Base-by-base conservation (phyloP, 2,113 vertebrate genomes). In the Platichthys stellatus region DNA sequence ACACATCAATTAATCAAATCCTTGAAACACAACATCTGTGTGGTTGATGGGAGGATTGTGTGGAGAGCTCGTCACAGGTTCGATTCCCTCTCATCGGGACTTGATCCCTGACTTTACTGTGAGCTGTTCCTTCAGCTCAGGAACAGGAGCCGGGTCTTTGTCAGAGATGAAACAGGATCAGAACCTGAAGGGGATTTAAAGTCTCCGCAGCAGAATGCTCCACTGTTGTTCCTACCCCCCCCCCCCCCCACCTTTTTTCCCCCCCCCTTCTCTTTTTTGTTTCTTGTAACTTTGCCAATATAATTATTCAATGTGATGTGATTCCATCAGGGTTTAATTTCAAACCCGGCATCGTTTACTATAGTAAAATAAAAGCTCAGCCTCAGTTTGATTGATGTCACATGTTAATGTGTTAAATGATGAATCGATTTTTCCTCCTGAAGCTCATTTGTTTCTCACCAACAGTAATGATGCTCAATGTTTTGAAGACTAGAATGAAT, bases 111-210 rank as follows among this genome's bases (percentile, higher is more conserved):
- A 61, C 64, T 12, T 8, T 40, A 14, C 53, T n/a, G 60, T 43
- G 69, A 70, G 56, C 35, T 31, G 23, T 24, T n/a, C 18, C 23
- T 66, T 71, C 62, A 15, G 31, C 61, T 60, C 4, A 57, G 54
- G 26, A 23, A 56, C 18, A 21, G 51, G 26, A 73, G 14, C 60
- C 20, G 14, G 17, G 65, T 53, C 31, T 79, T 59, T 63, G 71
- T 49, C 20, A 62, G 64, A 2, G 31, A 31, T 51, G 24, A 69
- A 47, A 64, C 63, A 56, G 69, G 60, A 69, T 70, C 65, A 67
- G 21, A 43, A 43, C 10, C 21, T 24, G 21, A n/a, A 49, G 61
- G 28, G 6, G n/a, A 43, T 21, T 21, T 51, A 31, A 5, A 60
- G n/a, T 49, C 68, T 76, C 21, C 47, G 59, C 35, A 63, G 75